Conservation (phyloP, 2,888 invertebrate genomes). For the Xanthorhoe designata region DNA sequence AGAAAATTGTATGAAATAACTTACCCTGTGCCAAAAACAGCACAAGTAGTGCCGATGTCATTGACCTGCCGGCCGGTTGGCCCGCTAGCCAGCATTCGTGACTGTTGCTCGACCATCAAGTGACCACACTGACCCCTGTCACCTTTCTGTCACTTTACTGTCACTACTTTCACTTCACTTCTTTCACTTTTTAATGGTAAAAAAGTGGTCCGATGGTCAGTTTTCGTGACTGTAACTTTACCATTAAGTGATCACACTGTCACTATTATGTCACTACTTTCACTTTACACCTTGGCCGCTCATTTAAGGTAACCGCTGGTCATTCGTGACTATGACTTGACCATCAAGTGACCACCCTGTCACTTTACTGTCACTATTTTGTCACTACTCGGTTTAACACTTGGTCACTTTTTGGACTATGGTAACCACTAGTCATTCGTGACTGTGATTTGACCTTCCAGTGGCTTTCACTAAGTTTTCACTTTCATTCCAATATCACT, state of each 20-base stretch:
- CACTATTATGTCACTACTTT: conserved; percentile 6
- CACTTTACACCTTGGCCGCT: neutral
- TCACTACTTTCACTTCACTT: conserved; percentile 5
- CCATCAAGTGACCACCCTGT: neutral
- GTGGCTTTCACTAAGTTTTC: neutral
- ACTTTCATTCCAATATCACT: neutral
- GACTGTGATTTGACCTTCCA: too few species aligned
- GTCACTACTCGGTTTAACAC: neutral
- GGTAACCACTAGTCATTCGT: too few species aligned
- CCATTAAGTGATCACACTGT: neutral
- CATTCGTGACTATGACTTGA: too few species aligned
- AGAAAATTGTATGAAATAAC: conserved; percentile 38
- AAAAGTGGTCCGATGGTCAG: too few species aligned
- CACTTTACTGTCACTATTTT: conserved; percentile 11
- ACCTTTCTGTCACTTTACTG: conserved; percentile 15
- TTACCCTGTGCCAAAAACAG: conserved; percentile 76
- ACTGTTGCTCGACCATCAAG: conserved; percentile 51
- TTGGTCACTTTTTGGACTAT: neutral
- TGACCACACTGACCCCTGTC: conserved; percentile 35
- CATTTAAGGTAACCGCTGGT: too few species aligned
- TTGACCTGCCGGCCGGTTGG: conserved; percentile 78
- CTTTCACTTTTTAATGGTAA: too few species aligned
- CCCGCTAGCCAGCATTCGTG: conserved; percentile 74
- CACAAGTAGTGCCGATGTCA: conserved; percentile 75
- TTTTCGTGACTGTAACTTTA: too few species aligned